Conservation (phyloP, 2,888 invertebrate genomes). For the Aromia moschata region DNA sequence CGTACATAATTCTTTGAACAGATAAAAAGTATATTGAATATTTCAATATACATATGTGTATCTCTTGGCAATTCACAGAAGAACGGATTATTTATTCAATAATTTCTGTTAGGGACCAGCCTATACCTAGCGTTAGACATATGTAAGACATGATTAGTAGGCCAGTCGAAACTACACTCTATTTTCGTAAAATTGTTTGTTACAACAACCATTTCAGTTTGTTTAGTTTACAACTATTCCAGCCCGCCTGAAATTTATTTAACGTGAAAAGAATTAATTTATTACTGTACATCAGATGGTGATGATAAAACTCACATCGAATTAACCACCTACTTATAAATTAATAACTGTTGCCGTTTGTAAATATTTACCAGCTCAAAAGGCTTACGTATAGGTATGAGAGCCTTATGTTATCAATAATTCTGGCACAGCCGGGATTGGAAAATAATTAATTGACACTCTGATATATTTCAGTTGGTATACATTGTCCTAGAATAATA, state of each 20-base stretch:
- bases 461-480: slow-evolving; percentile 9
- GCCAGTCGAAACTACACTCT: not conserved
- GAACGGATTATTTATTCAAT: too few species aligned
- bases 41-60: too few species aligned
- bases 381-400: slow-evolving; percentile 8
- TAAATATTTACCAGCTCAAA: slow-evolving; percentile 6
- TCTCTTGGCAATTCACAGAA: too few species aligned
- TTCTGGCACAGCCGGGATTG: slow-evolving; percentile 8
- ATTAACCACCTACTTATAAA: not conserved
- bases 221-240: not conserved
- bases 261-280: not conserved
- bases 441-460: slow-evolving; percentile 9
- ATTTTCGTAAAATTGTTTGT: not conserved
- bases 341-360: slow-evolving; percentile 1
- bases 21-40: too few species aligned
- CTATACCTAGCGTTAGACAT: too few species aligned
- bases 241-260: too few species aligned
- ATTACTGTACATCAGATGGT: not conserved
- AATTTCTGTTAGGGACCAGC: too few species aligned
- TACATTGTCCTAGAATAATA: slow-evolving; percentile 6
- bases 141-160: not conserved
- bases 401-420: slow-evolving; percentile 6
- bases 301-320: slow-evolving; percentile 1
- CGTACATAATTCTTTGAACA: too few species aligned
- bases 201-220: not conserved